Evolutionary conservation across 64 coral and sea anemone genomes (phyloP).

Genomic region (Actinia equina): DNA sequence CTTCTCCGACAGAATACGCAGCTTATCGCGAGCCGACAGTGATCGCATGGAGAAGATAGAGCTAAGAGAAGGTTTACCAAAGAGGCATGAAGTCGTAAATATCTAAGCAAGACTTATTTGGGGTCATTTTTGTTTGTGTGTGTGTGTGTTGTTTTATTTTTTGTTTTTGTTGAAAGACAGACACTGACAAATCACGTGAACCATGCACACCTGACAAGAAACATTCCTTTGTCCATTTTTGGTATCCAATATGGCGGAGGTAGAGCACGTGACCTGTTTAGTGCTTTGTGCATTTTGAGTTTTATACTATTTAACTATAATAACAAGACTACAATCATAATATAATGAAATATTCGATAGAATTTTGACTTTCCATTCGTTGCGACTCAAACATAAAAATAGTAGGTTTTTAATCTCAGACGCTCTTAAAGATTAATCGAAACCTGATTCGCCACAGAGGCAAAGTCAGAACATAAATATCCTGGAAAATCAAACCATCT

Average conservation of each 20-base stretch:
- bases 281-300: not conserved
- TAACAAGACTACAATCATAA: not conserved
- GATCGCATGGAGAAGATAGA: conserved; percentile 70
- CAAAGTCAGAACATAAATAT: not conserved
- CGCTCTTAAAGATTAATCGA: not conserved
- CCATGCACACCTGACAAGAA: not conserved
- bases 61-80: conserved; percentile 57
- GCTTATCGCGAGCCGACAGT: conserved; percentile 39
- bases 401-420: conserved; percentile 7
- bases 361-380: not conserved
- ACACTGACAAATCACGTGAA: not conserved
- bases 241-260: not conserved
- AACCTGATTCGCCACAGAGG: not conserved
- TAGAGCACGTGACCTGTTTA: not conserved
- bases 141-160: not conserved
- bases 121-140: not conserved
- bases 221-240: too few relatives aligned
- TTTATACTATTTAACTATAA: not conserved
- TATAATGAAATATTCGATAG: not conserved
- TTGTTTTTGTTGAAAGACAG: not conserved
- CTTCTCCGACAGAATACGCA: conserved; percentile 31
- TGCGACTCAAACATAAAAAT: too few relatives aligned
- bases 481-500: too few relatives aligned
- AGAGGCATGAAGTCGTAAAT: conserved; percentile 14
- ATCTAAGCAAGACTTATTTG: not conserved